Evolutionary conservation across 2,888 invertebrate genomes (phyloP), one percentile per base, ranked within the genome.

Genomic region (Eremobia ochroleuca): DNA sequence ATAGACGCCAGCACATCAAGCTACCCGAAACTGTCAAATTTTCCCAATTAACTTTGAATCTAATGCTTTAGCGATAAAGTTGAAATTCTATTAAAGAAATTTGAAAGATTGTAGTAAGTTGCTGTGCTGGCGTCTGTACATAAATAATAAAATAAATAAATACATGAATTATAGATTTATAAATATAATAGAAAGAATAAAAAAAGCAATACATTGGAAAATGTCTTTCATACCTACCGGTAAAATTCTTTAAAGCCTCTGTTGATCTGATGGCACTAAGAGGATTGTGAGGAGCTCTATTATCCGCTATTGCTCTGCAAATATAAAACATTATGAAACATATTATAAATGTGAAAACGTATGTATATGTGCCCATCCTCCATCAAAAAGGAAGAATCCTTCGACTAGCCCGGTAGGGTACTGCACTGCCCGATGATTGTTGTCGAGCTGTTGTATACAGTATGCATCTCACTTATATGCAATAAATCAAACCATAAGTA

Each of bases 231-330:
- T 31, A 65, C 43, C 0, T 55, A 93, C 94, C 92, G 31, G 87
- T 71, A 31, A 94, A 85, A 52, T 86, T 88, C 25, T 77, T 87
- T 37, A 94, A 82, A 1, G 94, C 93, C 37, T 72, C 77, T 73
- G 83, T 89, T 5, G 85, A 43, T 40, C 69, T 13, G 81, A 37
- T 37, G 88, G 67, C 11, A 73, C 79, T 21, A 79, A 61, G 0
- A 34, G 76, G 52, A 4, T 81, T 70, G 5, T 82, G 46, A 3
- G 67, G 40, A 0, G 85, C 65, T 77, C 92, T 92, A 15, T 89
- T 88, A 73, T 93, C 93, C 43, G 80, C 85, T 55, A 94, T 92
- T 18, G 94, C 95, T 81, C 96, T 96, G 82, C n/a, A 87, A 87
- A 68, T 40, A n/a, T 25, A 0, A 76, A 49, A 43, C 3, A 67